phyloP scores from a whole-genome alignment of 2,797 vertebrate species.

The Paguma larvata region DNA sequence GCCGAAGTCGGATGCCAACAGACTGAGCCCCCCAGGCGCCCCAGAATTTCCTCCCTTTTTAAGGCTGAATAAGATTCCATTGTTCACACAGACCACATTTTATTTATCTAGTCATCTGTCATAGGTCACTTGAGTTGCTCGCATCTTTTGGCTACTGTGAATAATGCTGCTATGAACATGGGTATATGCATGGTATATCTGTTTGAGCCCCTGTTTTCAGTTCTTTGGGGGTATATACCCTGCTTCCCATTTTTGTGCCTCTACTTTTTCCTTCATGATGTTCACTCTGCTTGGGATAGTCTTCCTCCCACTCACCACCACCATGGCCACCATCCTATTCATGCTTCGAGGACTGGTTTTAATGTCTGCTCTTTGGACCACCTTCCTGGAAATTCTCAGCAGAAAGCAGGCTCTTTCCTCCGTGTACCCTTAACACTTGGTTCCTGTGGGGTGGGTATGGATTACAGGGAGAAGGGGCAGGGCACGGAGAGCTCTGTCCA shows the following conservation, averaged over 20 bases:
- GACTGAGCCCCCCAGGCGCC: no score
- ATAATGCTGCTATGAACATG: background rate
- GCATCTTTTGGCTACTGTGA: background rate
- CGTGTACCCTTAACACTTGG: background rate
- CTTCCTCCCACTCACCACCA: background rate
- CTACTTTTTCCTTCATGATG: background rate
- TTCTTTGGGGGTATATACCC: background rate
- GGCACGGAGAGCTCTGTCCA: background rate
- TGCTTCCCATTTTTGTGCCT: background rate
- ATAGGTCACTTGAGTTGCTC: background rate
- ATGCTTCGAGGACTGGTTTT: background rate
- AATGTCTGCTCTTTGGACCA: background rate
- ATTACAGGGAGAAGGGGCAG: background rate
- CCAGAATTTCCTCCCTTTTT: background rate
- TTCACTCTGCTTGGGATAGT: background rate
- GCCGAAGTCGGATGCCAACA: no score
- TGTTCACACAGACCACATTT: background rate
- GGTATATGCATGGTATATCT: background rate
- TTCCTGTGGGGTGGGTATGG: background rate
- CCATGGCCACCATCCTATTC: background rate
- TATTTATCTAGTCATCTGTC: background rate
- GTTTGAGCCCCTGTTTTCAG: background rate
- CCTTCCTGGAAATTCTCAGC: background rate
- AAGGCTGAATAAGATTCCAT: background rate
- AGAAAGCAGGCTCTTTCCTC: background rate